Percentiles rank a stretch among this genome's conserved stretches.
Conservation (phyloP, 2,888 invertebrate species). For the Furcula furcula region DNA sequence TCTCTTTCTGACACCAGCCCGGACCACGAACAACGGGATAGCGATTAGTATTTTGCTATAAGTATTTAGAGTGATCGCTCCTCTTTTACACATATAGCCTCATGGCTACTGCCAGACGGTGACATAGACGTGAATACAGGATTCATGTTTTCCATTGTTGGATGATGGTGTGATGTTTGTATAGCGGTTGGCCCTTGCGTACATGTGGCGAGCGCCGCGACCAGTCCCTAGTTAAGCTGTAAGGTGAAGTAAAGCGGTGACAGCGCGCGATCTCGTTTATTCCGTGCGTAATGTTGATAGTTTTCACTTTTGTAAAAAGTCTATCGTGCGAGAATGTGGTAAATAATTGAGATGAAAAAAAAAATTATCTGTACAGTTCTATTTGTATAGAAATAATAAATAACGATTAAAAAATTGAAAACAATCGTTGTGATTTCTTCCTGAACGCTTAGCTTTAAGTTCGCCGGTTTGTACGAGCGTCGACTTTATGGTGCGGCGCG, state of each 20-base stretch:
- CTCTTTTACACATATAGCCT: no score
- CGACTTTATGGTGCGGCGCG: slow-evolving; percentile 42
- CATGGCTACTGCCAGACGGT: slow-evolving; percentile 50
- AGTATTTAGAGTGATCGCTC: no score
- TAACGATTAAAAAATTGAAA: slow-evolving; percentile 79
- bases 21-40: no score
- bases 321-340: slow-evolving; percentile 78
- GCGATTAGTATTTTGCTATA: no score
- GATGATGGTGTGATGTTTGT: slow-evolving; percentile 43
- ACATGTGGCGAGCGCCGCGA: slow-evolving; percentile 18
- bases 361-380: slow-evolving; percentile 82
- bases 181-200: background rate
- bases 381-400: slow-evolving; percentile 84
- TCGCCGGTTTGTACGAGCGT: slow-evolving; percentile 42
- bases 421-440: slow-evolving; percentile 78
- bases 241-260: slow-evolving; percentile 32
- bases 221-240: slow-evolving; percentile 23
- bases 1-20: no score
- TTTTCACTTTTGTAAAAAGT: slow-evolving; percentile 84
- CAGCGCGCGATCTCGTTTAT: slow-evolving; percentile 67
- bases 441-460: slow-evolving; percentile 61
- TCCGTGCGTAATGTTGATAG: slow-evolving; percentile 78
- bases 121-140: slow-evolving; percentile 35
- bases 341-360: slow-evolving; percentile 80
- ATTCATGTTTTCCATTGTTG: slow-evolving; percentile 45